Evolutionary conservation across 2,888 invertebrate genomes (phyloP), one percentile per base, ranked within the genome.

Genomic region (Phaedon cochleariae): DNA sequence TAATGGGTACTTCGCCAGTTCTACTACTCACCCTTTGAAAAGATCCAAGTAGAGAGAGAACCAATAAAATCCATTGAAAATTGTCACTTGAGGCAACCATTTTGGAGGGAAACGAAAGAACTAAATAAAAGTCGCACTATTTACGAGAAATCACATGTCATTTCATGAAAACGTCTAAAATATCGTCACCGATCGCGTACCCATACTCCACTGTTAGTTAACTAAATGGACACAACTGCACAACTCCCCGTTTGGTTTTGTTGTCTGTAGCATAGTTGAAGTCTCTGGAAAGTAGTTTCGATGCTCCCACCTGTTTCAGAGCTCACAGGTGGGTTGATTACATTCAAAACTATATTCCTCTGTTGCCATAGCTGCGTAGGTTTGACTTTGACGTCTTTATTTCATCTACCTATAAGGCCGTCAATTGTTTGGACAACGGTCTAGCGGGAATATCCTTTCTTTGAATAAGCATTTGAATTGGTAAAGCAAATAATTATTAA

Each of bases 281-380:
- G 61, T 74, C 72, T 65, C 62, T 60, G 63, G 71, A 70, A 73
- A 59, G 49, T 54, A 71, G 70, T 69, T 73, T 73, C 65, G 71
- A 68, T 68, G 15, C 17, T 2, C 41, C 45, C 45, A 57, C 55
- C 55, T 57, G 55, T 57, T 22, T 57, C 45, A 45, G 45, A 45
- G 45, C 55, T 57, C 41, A 45, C 55, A 62, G 37, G 62, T 51
- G 49, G 49, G 37, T 41, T 15, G 51, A n/a, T n/a, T 5, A 20
- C 31, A 9, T 12, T 59, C 59, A 34, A 59, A 49, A 59, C 20
- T 51, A 21, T 48, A 22, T 29, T 59, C 51, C 34, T 12, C 34
- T n/a, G 2, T 1, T 41, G 3, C 34, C 12, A 12, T 12, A 12
- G 4, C 3, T 41, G 41, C 15, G 29, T 20, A 20, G 26, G 41